phyloP scores from a whole-genome alignment of 2,888 invertebrate genomes.

The Hirtodrosophila trivittata region DNA sequence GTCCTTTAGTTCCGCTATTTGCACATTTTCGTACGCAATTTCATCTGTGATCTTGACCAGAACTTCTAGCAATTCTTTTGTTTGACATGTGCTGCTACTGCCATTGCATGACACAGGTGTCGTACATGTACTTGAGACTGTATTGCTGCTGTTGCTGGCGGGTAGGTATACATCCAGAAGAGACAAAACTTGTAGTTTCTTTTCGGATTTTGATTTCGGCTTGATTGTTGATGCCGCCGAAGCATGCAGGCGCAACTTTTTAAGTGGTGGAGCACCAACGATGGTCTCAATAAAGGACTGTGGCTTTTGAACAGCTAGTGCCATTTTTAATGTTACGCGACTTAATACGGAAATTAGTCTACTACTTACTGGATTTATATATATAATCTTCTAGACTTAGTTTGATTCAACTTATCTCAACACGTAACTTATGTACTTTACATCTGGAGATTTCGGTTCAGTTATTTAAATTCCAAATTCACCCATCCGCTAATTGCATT shows the following conservation, averaged over 20 bases:
- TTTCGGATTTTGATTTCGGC: conserved; percentile 49
- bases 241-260: conserved; percentile 79
- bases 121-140: neutral
- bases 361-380: no score
- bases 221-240: conserved; percentile 30
- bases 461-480: no score
- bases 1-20: conserved; percentile 75
- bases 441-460: no score
- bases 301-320: conserved; percentile 56
- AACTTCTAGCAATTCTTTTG: conserved; percentile 77
- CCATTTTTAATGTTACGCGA: no score
- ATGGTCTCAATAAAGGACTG: conserved; percentile 60
- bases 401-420: no score
- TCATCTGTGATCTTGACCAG: conserved; percentile 82
- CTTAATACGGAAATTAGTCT: no score
- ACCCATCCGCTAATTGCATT: no score
- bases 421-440: no score
- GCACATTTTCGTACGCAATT: conserved; percentile 69
- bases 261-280: conserved; percentile 53
- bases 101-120: neutral
- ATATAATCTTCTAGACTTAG: no score
- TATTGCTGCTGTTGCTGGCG: neutral
- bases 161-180: conserved; percentile 62
- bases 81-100: conserved; percentile 19
- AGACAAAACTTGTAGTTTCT: conserved; percentile 64